Percentiles rank a stretch among this genome's conserved stretches.
Conservation (phyloP, 2,113 vertebrate species). For the Chauna torquata region DNA sequence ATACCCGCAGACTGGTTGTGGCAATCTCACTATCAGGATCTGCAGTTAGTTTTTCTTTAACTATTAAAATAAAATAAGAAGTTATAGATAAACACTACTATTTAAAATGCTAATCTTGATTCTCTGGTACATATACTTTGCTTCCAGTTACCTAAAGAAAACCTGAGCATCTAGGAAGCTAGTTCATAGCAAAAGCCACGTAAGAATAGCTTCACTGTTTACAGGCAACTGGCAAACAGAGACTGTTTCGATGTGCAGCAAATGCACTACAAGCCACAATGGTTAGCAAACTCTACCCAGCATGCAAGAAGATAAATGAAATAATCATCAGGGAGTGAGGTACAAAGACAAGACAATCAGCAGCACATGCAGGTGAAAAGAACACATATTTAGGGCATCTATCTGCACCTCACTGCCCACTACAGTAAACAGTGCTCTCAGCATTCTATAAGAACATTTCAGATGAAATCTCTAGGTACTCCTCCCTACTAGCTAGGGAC, state of each 20-base stretch:
- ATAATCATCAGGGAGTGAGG: background rate
- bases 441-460: background rate
- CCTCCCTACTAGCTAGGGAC: background rate
- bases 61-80: slow-evolving; percentile 71
- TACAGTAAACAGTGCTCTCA: background rate
- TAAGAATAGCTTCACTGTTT: background rate
- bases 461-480: background rate
- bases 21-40: slow-evolving; percentile 98
- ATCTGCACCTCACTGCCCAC: background rate
- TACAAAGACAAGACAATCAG: background rate
- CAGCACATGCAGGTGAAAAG: background rate
- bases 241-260: background rate
- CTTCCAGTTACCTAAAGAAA: background rate
- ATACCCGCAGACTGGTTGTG: slow-evolving; percentile 95
- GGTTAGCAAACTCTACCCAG: background rate
- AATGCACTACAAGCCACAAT: background rate
- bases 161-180: background rate
- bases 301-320: background rate
- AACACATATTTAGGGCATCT: background rate
- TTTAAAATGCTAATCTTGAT: background rate
- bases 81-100: background rate
- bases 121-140: background rate
- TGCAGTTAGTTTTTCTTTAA: slow-evolving; percentile 98
- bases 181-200: background rate
- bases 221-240: background rate